Percentiles rank a stretch among this genome's conserved stretches.
phyloP scores from a whole-genome alignment of 2,113 vertebrate species.

The Piprites chloris region DNA sequence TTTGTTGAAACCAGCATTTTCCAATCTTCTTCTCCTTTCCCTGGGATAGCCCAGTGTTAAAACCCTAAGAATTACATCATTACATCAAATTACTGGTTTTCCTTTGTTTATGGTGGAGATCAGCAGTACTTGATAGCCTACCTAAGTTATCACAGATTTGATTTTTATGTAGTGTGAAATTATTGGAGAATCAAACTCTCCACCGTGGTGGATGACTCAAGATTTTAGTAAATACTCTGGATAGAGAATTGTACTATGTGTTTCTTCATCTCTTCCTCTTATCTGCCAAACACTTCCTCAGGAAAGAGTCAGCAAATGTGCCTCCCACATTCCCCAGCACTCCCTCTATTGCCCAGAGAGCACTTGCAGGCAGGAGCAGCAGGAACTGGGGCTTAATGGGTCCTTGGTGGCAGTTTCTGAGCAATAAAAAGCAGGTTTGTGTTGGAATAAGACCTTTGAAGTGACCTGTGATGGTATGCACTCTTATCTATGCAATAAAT shows the following conservation, averaged over 20 bases:
- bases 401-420: not conserved
- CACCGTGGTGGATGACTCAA: not conserved
- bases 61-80: too few relatives aligned
- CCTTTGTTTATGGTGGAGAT: slow-evolving; percentile 26
- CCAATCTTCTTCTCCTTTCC: not conserved
- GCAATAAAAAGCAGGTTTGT: not conserved
- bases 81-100: slow-evolving; percentile 40
- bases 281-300: not conserved
- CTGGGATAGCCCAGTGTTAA: not conserved
- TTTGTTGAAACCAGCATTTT: not conserved
- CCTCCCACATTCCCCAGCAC: not conserved
- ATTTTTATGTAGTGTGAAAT: slow-evolving; percentile 50
- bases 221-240: not conserved
- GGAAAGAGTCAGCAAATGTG: not conserved
- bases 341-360: not conserved
- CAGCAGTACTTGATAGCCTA: not conserved
- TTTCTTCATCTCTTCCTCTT: not conserved
- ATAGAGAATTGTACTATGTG: not conserved
- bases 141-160: slow-evolving; percentile 1
- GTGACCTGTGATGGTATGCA: not conserved
- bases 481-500: not conserved
- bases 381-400: not conserved
- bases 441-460: not conserved
- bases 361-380: not conserved
- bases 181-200: not conserved